A percentile compares a stretch with the other conserved stretches of the same genome.
These are phyloP conservation scores for Tipula confusa DNA, from an alignment of 2,888 invertebrate genomes.

Conservation along the genomic window DNA sequence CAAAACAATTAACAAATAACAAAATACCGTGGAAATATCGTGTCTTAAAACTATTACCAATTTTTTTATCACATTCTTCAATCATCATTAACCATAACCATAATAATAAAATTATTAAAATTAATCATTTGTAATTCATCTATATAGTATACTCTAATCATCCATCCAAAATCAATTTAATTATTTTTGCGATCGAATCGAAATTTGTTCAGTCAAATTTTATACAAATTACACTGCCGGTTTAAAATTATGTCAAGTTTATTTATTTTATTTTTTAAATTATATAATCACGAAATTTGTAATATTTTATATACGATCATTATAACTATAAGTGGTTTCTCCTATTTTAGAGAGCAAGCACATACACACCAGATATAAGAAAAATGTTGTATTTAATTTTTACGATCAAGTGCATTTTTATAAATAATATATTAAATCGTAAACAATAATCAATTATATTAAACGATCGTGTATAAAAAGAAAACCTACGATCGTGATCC, in stretches of 20 bases:
- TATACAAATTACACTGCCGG: not conserved
- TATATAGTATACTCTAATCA: not conserved
- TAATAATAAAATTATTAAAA: not conserved
- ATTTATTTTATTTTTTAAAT: not conserved
- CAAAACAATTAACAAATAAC: not conserved
- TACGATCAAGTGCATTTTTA: slow-evolving; percentile 15
- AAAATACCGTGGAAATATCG: not conserved
- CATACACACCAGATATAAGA: too few species aligned
- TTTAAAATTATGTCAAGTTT: not conserved
- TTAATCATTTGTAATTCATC: not conserved
- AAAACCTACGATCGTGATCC: not conserved
- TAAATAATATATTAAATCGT: not conserved
- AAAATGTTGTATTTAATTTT: not conserved
- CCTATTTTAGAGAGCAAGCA: not conserved
- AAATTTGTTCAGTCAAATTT: not conserved
- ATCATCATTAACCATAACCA: not conserved
- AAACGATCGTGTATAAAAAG: not conserved
- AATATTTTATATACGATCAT: not conserved
- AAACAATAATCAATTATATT: not conserved
- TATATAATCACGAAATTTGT: not conserved
- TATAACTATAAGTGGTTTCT: not conserved
- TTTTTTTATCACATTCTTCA: not conserved
- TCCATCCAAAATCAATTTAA: not conserved
- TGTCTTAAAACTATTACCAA: not conserved
- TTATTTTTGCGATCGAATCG: not conserved